phyloP scores from a whole-genome alignment of 2,113 vertebrate species.

The Caranx melampygus region DNA sequence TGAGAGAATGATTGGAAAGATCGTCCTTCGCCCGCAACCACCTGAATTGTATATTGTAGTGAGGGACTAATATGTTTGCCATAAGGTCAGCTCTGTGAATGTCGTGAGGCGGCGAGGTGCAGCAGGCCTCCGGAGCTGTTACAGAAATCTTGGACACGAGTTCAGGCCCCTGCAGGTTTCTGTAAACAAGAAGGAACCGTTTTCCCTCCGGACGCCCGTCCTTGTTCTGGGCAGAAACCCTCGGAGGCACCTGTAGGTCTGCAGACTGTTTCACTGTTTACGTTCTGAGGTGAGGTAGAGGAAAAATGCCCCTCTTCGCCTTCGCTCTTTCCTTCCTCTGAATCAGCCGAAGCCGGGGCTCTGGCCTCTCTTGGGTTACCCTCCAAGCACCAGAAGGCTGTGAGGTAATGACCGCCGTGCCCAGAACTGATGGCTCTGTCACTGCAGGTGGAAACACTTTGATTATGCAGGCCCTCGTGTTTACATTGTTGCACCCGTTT shows the following conservation, averaged over 20 bases:
- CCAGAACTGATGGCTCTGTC: conserved; percentile 77
- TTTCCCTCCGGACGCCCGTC: not conserved
- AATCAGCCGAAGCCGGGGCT: conserved; percentile 33
- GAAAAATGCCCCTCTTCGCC: conserved; percentile 59
- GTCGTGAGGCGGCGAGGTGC: conserved; percentile 9
- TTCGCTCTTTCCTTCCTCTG: conserved; percentile 33
- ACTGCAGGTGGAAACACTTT: conserved; percentile 80
- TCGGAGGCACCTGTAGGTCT: conserved; percentile 42
- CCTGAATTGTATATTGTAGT: conserved; percentile 22
- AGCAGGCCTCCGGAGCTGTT: conserved; percentile 12
- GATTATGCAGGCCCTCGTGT: conserved; percentile 72
- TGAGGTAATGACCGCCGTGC: conserved; percentile 66
- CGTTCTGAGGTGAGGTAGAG: conserved; percentile 61
- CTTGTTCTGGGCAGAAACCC: conserved; percentile 13
- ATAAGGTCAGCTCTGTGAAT: conserved; percentile 28
- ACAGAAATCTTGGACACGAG: conserved; percentile 14
- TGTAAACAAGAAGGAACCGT: conserved; percentile 5
- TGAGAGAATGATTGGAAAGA: conserved; percentile 56
- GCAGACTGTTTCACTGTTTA: conserved; percentile 63
- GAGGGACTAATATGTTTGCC: conserved; percentile 49
- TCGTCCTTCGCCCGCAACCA: conserved; percentile 33
- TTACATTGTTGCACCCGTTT: conserved; percentile 67
- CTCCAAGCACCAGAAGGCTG: conserved; percentile 60
- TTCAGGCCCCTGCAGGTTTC: not conserved
- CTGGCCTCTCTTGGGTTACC: conserved; percentile 69